Evolutionary conservation across 2,797 vertebrate genomes (phyloP), one percentile per base, ranked within the genome.

Genomic region (Lagocephalus sceleratus): DNA sequence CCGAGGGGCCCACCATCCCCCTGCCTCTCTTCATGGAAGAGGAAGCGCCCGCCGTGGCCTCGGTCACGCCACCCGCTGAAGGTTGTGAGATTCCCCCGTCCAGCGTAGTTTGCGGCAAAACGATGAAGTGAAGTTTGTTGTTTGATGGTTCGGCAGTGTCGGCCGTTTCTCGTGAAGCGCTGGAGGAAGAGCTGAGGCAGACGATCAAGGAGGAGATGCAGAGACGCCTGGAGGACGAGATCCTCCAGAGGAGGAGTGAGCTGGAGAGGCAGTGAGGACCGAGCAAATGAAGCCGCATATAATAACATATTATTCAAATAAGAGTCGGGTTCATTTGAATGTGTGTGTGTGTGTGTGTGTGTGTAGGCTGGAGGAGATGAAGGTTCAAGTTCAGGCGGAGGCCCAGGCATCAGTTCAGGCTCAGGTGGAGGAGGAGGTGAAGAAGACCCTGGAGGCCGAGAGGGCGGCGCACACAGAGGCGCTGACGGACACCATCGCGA

Each of bases 361-460:
- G 15, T 68, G 20, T 19, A 92, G 90, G 69, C 61, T 90, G 67
- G 81, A 87, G 35, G 76, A 85, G 68, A 63, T 84, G 58, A 79
- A 60, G 52, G 54, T 40, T 41, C 60, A 66, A 57, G 68, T 76
- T 29, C 58, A 48, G n/a, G 73, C 61, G 0, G 67, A 83, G 22
- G 85, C 88, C 5, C 39, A 17, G 43, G 75, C 78, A 14, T 71
- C 73, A 20, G 87, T 79, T 45, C 74, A 53, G 66, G 74, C 54
- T 41, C 73, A 76, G 72, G 76, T 87, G 43, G 73, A 86, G 46
- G 85, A 91, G 60, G 90, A 92, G 82, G 87, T 94, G 50, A 89
- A 83, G 32, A 93, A 85, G 66, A 85, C 90, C 1, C 81, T 94
- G 66, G 92, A 94, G 11, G 60, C 54, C 3, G 93, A 96, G 61